Base-by-base conservation (phyloP, 2,888 invertebrate genomes). In the Mystacides longicornis region DNA sequence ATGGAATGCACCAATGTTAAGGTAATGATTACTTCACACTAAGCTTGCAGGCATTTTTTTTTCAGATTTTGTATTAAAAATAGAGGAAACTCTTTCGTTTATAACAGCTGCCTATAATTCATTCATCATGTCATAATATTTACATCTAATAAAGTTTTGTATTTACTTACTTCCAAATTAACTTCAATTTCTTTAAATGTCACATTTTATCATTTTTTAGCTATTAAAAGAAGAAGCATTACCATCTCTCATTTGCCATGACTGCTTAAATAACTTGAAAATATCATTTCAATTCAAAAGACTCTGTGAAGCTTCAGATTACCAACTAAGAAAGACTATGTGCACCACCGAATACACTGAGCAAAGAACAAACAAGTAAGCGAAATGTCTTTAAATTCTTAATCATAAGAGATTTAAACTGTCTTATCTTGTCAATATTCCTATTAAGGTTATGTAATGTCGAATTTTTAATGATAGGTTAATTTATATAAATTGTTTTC, bases 241-340 rank as follows among this genome's bases (percentile, higher is more conserved):
- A 23, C 67, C 69, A 14, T 59, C 65, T n/a, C 60, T 64, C 23
- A 56, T 69, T 31, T 68, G 68, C 37, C 65, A 65, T 49, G 64
- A 67, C 19, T 69, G 69, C 54, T 57, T 67, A 3, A 66, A 67
- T 58, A 65, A 67, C 5, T 57, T 69, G 3, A 60, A 65, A 22
- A 65, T 67, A 55, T 65, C 68, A 1, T 69, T 64, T 52, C 67
- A 68, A 59, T 62, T 69, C 2, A 66, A 67, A 37, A 65, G 67
- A 52, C 63, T 67, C 14, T 65, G 66, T 9, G 67, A 67, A 56
- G 63, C 64, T 4, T 67, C 68, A 0, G 68, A 69, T 23, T 60
- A 60, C 18, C 64, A 65, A 14, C 52, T 68, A 47, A 64, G 63
- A 45, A 65, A 68, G 21, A 67, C 64, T 56, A n/a, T n/a, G n/a